Evolutionary conservation across 2,113 vertebrate species (phyloP), one percentile per base, ranked within the genome.

Genomic region (Marcusenius ussheri): DNA sequence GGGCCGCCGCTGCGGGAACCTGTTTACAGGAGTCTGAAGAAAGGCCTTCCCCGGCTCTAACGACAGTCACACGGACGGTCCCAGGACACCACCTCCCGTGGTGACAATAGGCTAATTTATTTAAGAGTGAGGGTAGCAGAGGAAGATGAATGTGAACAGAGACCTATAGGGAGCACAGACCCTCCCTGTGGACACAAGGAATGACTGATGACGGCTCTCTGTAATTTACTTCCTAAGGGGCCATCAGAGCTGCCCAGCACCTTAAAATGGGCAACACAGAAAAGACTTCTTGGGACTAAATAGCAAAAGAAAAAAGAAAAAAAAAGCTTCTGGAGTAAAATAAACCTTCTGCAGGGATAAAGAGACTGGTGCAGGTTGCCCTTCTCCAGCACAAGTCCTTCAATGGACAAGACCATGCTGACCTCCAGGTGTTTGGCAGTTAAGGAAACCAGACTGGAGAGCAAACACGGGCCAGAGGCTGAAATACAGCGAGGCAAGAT

Each of bases 91-190:
- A 80, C 13, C 89, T 91, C 70, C 87, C 80, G 88, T 50, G 87
- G 77, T 90, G 93, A 92, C 92, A 91, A 93, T 85, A 91, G 90
- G 91, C 88, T 92, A n/a, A 92, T 93, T 91, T 92, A 93, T 92
- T 92, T 91, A 91, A 91, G 83, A 90, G 56, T 31, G 90, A 89
- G 70, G 89, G 83, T 87, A 90, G 62, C 46, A 89, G 91, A 91
- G 89, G 83, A 92, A 92, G 92, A 93, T 58, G 70, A 91, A 93
- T 92, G 92, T 51, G 66, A 84, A 80, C 66, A 24, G n/a, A 90
- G 90, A 91, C 86, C 91, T 88, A 51, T 21, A 21, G 91, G 83
- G 66, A 87, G 87, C 86, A 56, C 56, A 89, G 88, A 83, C 74
- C 89, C 85, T 87, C 89, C 87, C 91, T 49, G 58, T 50, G 87